These are phyloP conservation scores for Phania funesta DNA, from an alignment of 2,888 invertebrate species.

Conservation along the genomic window DNA sequence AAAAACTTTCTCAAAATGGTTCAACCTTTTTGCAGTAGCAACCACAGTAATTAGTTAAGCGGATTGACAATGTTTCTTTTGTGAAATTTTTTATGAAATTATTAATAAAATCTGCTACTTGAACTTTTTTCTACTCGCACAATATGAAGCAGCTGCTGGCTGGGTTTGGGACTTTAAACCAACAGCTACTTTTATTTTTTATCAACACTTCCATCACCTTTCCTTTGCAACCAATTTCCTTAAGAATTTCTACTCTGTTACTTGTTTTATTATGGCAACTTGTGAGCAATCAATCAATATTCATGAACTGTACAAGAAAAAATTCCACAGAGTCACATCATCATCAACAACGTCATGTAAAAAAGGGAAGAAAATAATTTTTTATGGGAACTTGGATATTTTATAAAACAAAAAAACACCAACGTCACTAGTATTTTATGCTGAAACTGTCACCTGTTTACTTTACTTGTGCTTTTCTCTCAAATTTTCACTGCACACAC, in stretches of 20 bases:
- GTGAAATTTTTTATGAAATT: neutral
- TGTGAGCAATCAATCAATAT: constrained; percentile 68
- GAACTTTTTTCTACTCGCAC: constrained; percentile 2
- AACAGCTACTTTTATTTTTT: neutral
- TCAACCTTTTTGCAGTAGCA: neutral
- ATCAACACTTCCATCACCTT: constrained; percentile 35
- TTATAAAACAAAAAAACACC: neutral
- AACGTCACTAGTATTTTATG: constrained; percentile 18
- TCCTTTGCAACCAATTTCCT: constrained; percentile 51
- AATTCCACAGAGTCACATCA: constrained; percentile 46
- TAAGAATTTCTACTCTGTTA: constrained; percentile 38
- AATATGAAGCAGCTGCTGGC: neutral
- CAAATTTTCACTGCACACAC: neutral
- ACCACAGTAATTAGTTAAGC: constrained; percentile 44
- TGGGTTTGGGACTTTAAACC: neutral
- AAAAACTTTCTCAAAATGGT: neutral
- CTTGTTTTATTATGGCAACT: constrained; percentile 58
- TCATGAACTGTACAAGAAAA: constrained; percentile 61
- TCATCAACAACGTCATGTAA: constrained; percentile 40
- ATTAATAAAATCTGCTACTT: constrained; percentile 15
- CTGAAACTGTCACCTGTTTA: constrained; percentile 34
- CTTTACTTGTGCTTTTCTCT: neutral
- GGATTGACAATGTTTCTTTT: constrained; percentile 24
- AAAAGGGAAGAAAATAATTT: neutral
- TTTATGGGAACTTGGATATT: constrained; percentile 4